Base-by-base conservation (phyloP, 1,140 invertebrate genomes). In the Megalopta genalis region DNA sequence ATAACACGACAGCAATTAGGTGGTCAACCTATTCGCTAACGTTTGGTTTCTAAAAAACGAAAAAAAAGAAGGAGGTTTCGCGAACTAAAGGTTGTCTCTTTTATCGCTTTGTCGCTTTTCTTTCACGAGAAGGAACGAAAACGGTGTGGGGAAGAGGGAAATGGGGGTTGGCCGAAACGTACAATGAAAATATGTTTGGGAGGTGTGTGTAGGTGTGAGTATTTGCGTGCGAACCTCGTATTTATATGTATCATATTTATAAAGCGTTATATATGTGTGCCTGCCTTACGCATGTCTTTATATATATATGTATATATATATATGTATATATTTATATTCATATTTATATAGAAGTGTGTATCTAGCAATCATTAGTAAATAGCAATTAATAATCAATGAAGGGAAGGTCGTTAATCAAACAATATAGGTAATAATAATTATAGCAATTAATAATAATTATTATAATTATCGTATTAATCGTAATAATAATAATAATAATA, bases 321-420 rank as follows among this genome's bases (percentile, higher is more conserved):
- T 71, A 46, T 68, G 57, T 67, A 68, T 85, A 81, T 87, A 86
- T 85, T 70, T 89, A 87, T 90, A 87, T 85, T 79, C 87, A 86
- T 71, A 76, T 59, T 54, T 72, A 60, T 73, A 71, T 73, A 89
- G 87, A 90, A 83, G 76, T 83, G 67, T 77, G 60, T 77, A 76
- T 80, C 52, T 68, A 78, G 64, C 71, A 68, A 84, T 63, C n/a
- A 70, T 80, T 86, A 92, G 86, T 90, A 87, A 80, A 86, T 90
- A 90, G 84, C 85, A 66, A 87, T 88, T 46, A 90, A 89, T 89
- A 91, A 91, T 90, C 80, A 86, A 85, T 83, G 86, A 82, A 65
- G 76, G 67, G 59, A 75, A 68, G 60, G 70, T 75, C 85, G 86
- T 91, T 90, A 90, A 91, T 90, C 89, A 89, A 91, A 90, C 81